phyloP scores from a whole-genome alignment of 2,888 invertebrate species.

The Callyntrura guangdongensis region DNA sequence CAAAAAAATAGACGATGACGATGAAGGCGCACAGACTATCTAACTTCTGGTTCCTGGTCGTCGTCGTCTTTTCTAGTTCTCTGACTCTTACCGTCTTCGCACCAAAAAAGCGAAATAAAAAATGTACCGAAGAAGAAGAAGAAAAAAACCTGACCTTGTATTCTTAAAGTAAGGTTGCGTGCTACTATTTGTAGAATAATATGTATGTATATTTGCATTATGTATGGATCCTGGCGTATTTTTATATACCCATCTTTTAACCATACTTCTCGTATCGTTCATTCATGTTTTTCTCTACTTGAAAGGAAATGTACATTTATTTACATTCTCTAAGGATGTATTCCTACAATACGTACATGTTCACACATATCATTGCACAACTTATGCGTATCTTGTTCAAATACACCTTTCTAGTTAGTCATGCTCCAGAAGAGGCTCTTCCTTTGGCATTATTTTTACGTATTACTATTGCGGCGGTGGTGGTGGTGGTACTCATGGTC shows the following conservation, averaged over 20 bases:
- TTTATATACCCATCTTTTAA: neutral
- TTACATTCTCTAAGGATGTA: neutral
- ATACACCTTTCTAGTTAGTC: constrained; percentile 37
- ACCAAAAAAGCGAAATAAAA: constrained; percentile 45
- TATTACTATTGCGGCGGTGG: neutral
- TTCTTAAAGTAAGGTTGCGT: constrained; percentile 41
- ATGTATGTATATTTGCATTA: constrained; percentile 24
- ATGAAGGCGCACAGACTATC: neutral
- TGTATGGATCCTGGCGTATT: neutral
- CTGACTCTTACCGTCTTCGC: no score
- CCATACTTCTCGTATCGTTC: neutral
- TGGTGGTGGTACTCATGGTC: neutral
- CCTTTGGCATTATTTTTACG: neutral
- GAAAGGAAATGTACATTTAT: neutral
- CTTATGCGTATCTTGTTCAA: neutral
- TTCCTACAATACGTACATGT: neutral
- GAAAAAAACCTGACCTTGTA: constrained; percentile 65
- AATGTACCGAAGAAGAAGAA: neutral
- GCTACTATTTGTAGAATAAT: constrained; percentile 2
- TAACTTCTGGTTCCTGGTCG: constrained; percentile 37
- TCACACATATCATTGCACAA: neutral
- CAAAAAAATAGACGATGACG: constrained; percentile 5
- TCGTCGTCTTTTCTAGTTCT: constrained; percentile 3
- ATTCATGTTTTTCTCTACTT: constrained; percentile 10
- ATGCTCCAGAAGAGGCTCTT: constrained; percentile 40